Percentiles rank a stretch among this genome's conserved stretches.
These are phyloP conservation scores for Euproctis similis DNA, from an alignment of 2,888 invertebrate genomes.

Conservation along the genomic window DNA sequence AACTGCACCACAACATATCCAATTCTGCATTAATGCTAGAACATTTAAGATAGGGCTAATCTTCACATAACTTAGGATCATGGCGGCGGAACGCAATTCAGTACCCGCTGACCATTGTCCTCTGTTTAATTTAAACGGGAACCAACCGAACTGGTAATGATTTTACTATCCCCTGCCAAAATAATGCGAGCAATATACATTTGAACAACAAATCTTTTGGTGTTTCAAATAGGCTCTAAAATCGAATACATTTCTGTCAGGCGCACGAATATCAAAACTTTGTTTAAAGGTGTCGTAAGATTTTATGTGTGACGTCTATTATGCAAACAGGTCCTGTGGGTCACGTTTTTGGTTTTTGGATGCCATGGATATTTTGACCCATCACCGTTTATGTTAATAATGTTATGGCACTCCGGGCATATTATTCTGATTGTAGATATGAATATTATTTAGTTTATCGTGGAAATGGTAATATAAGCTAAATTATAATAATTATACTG, in stretches of 20 bases:
- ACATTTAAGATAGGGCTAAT: constrained; percentile 73
- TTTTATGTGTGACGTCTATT: constrained; percentile 66
- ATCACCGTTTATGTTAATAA: constrained; percentile 32
- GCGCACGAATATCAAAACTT: constrained; percentile 14
- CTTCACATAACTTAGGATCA: constrained; percentile 73
- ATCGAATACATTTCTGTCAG: constrained; percentile 8
- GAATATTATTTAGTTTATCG: constrained; percentile 7
- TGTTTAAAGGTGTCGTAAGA: constrained; percentile 61
- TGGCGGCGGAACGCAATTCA: constrained; percentile 54
- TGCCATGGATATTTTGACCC: constrained; percentile 66
- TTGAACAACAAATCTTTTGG: constrained; percentile 9
- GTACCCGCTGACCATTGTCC: constrained; percentile 69
- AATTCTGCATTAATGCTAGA: constrained; percentile 47
- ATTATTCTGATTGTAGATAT: constrained; percentile 20
- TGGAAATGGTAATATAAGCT: constrained; percentile 1
- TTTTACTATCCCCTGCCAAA: constrained; percentile 48
- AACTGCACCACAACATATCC: constrained; percentile 21
- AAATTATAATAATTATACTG: too few species aligned
- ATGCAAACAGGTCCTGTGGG: constrained; percentile 69
- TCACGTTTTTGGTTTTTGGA: constrained; percentile 64
- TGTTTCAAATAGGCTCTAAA: constrained; percentile 14
- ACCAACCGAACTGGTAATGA: constrained; percentile 51
- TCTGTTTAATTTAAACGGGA: constrained; percentile 70
- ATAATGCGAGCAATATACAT: constrained; percentile 9
- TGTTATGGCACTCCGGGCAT: constrained; percentile 21